Evolutionary conservation across 2,797 vertebrate species (phyloP), one percentile per base, ranked within the genome.

Genomic region (Onychomys leucogaster): DNA sequence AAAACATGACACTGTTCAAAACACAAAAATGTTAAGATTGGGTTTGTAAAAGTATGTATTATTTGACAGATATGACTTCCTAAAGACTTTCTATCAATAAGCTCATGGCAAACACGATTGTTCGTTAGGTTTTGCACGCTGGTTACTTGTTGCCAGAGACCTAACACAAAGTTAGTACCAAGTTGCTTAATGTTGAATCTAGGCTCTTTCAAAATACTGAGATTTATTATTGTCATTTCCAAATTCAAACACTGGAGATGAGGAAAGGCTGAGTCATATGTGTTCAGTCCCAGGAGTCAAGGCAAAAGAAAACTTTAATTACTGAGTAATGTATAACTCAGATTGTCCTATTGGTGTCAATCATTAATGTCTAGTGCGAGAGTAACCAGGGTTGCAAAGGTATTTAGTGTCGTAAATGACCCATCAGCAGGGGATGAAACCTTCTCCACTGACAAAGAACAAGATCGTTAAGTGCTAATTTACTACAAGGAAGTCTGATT

Each of bases 291-390:
- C 57, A 69, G 82, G 96, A 84, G 83, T 69, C 49, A 89, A 92
- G 65, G 69, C 55, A 94, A 91, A 97, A 90, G 86, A 88, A 96
- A 97, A 95, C 59, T 80, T 96, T 95, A 96, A 97, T 97, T 97
- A 96, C 92, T 46, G 43, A 82, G 83, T 78, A 89, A 94, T 80
- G 27, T 93, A 65, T 89, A 88, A 94, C 94, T 83, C 32, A 19
- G 83, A 86, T 97, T 91, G 84, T 55, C 69, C 77, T 69, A 46
- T 77, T 4, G 49, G 77, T 89, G 96, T 97, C 96, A 95, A 96
- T 96, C 96, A 96, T 93, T 98, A 95, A 97, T 98, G 95, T 52
- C 87, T 71, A 61, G 32, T 80, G 95, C 91, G 95, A 93, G 83
- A 95, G 77, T 37, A 75, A 67, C 91, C 67, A 71, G 43, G 69